Conservation (phyloP, 2,113 vertebrate genomes). For the Pogonocichla stellata region DNA sequence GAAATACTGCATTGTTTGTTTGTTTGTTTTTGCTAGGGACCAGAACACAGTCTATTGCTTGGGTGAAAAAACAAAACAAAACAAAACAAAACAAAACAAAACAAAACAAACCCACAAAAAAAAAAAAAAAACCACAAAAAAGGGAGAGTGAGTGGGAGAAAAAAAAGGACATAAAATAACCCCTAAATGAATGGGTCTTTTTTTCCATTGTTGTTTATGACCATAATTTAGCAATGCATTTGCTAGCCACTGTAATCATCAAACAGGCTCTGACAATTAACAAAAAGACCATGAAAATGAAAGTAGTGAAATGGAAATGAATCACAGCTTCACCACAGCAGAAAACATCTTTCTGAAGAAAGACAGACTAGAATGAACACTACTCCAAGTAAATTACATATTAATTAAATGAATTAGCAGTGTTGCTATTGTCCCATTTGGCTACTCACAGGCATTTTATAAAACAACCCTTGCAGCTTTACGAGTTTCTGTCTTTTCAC, state of each 20-base stretch:
- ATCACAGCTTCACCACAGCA: slow-evolving; percentile 59
- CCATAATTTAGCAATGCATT: slow-evolving; percentile 62
- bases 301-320: slow-evolving; percentile 66
- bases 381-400: slow-evolving; percentile 62
- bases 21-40: slow-evolving; percentile 1
- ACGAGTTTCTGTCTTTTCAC: slow-evolving; percentile 20
- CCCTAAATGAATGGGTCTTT: slow-evolving; percentile 2
- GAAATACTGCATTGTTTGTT: background rate
- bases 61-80: too few species aligned
- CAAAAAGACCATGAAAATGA: slow-evolving; percentile 62
- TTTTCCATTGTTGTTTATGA: slow-evolving; percentile 33
- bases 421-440: slow-evolving; percentile 57
- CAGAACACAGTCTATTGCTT: background rate
- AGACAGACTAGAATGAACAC: slow-evolving; percentile 43
- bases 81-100: too few species aligned
- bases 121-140: background rate
- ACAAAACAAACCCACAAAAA: background rate
- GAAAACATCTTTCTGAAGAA: slow-evolving; percentile 65
- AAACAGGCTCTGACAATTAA: slow-evolving; percentile 61
- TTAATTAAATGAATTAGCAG: slow-evolving; percentile 68
- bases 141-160: too few species aligned
- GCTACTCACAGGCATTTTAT: slow-evolving; percentile 12
- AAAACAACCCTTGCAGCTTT: slow-evolving; percentile 42
- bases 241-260: slow-evolving; percentile 62
- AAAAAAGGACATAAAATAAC: fast-evolving